Conservation (phyloP, 2,113 vertebrate species). For the Lagopus muta region DNA sequence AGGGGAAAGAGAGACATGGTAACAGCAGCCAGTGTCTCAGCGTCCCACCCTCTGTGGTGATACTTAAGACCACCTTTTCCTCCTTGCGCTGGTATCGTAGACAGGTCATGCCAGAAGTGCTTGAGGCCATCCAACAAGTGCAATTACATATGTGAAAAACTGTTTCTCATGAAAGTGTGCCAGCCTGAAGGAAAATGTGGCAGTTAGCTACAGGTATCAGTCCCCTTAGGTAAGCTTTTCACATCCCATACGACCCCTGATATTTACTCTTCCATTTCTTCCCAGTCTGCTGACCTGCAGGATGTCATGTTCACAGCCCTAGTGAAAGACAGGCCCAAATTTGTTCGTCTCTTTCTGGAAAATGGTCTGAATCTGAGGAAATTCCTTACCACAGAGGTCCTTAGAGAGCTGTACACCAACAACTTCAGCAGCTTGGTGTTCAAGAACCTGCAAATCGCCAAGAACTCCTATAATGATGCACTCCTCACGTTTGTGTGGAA, state of each 20-base stretch:
- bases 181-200: not conserved
- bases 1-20: not conserved
- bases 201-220: accelerated
- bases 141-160: not conserved
- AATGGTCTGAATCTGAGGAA: slow-evolving; percentile 88
- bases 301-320: slow-evolving; percentile 92
- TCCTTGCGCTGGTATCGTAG: not conserved
- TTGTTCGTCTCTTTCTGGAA: slow-evolving; percentile 92
- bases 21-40: not conserved
- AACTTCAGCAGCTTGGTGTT: slow-evolving; percentile 87
- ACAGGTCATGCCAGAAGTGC: not conserved
- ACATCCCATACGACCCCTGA: accelerated
- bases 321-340: slow-evolving; percentile 89
- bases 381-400: slow-evolving; percentile 86
- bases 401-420: slow-evolving; percentile 86
- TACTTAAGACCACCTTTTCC: not conserved
- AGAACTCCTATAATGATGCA: slow-evolving; percentile 82
- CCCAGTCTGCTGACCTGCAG: slow-evolving; percentile 90
- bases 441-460: slow-evolving; percentile 83
- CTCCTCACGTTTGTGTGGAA: slow-evolving; percentile 84
- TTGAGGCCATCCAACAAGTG: not conserved
- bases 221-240: not conserved
- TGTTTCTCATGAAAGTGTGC: not conserved
- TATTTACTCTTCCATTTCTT: not conserved
- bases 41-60: not conserved